These are phyloP conservation scores for Phthorimaea operculella DNA, from an alignment of 1,140 invertebrate genomes.

Conservation along the genomic window DNA sequence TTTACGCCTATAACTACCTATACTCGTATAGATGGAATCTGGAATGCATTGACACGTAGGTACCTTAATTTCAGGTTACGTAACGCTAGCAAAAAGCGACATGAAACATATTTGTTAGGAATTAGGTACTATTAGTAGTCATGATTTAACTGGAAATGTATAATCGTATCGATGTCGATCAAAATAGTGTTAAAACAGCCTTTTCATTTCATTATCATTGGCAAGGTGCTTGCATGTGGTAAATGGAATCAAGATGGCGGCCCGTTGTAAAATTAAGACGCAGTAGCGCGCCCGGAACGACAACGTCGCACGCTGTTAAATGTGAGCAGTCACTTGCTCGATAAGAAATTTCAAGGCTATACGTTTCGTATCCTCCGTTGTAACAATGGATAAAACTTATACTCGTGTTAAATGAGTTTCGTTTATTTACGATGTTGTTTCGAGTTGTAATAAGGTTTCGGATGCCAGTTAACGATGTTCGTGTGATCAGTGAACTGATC, in stretches of 20 bases:
- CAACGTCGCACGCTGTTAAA: slow-evolving; percentile 51
- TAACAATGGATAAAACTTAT: slow-evolving; percentile 51
- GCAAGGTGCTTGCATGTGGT: slow-evolving; percentile 20
- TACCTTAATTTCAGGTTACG: slow-evolving; percentile 22
- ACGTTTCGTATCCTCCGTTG: slow-evolving; percentile 41
- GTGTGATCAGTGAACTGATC: slow-evolving; percentile 3
- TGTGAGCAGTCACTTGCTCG: slow-evolving; percentile 46
- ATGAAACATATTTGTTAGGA: neutral
- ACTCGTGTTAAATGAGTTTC: slow-evolving; percentile 24
- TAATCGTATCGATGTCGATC: neutral
- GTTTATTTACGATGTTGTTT: slow-evolving; percentile 2
- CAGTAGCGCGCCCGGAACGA: slow-evolving; percentile 49
- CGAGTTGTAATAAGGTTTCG: slow-evolving; percentile 18
- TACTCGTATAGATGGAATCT: slow-evolving; percentile 13
- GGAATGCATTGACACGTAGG: slow-evolving; percentile 14
- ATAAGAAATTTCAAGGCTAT: slow-evolving; percentile 65
- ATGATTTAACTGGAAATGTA: neutral
- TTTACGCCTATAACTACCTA: slow-evolving; percentile 9
- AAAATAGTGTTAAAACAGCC: neutral
- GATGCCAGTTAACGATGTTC: slow-evolving; percentile 10
- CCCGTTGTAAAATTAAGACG: slow-evolving; percentile 55
- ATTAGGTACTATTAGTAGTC: neutral
- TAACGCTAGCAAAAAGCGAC: slow-evolving; percentile 10
- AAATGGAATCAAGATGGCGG: slow-evolving; percentile 57
- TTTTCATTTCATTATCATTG: slow-evolving; percentile 11